Evolutionary conservation across 2,888 invertebrate species (phyloP).

Genomic region (Prosopocoilus inquinatus): DNA sequence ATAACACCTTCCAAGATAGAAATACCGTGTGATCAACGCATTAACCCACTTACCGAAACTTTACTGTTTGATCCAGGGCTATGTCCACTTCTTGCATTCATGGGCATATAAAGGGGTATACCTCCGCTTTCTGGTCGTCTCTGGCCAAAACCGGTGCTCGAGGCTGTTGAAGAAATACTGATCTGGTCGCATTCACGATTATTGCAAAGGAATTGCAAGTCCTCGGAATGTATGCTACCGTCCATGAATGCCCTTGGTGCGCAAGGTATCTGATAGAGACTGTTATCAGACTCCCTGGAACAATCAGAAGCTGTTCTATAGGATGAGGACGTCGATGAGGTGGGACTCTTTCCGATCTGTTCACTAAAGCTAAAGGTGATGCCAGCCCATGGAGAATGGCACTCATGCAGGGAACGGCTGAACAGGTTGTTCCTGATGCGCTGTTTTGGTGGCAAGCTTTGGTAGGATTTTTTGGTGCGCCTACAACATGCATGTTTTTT

Average conservation of each 20-base stretch:
- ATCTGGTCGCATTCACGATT: slow-evolving; percentile 60
- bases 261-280: slow-evolving; percentile 58
- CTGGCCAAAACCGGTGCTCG: slow-evolving; percentile 54
- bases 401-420: slow-evolving; percentile 40
- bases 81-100: slow-evolving; percentile 54
- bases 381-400: slow-evolving; percentile 42
- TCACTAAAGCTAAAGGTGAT: slow-evolving; percentile 48
- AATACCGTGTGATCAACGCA: too few relatives aligned
- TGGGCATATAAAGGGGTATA: slow-evolving; percentile 57
- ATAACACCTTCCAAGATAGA: background rate
- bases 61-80: slow-evolving; percentile 62
- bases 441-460: slow-evolving; percentile 44
- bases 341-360: slow-evolving; percentile 33
- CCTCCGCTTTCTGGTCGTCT: slow-evolving; percentile 53
- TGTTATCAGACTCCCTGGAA: slow-evolving; percentile 59
- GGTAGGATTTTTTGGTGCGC: slow-evolving; percentile 44
- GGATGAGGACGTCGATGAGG: slow-evolving; percentile 38
- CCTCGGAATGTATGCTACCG: slow-evolving; percentile 59
- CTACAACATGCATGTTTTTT: slow-evolving; percentile 42
- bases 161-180: slow-evolving; percentile 61
- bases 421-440: slow-evolving; percentile 34
- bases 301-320: slow-evolving; percentile 44
- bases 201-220: slow-evolving; percentile 51
- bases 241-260: slow-evolving; percentile 57
- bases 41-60: slow-evolving; percentile 57